Percentiles rank a stretch among this genome's conserved stretches.
Evolutionary conservation across 2,113 vertebrate species (phyloP).

Genomic region (Cyrtonyx montezumae): DNA sequence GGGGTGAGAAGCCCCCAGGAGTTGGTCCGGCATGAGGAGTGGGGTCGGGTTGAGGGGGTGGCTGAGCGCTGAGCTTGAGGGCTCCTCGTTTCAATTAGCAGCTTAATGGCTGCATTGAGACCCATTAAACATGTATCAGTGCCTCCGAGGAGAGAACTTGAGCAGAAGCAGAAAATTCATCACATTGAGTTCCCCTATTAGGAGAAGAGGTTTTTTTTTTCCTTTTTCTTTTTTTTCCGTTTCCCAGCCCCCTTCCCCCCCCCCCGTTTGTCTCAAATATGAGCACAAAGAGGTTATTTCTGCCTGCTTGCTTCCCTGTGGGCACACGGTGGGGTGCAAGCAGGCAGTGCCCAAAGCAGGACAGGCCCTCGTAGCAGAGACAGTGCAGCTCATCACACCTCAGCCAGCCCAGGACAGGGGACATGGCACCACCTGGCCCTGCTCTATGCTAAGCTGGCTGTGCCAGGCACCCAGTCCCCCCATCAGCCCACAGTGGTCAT

Average conservation of each 20-base stretch:
- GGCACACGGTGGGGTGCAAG: not conserved
- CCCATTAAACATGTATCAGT: constrained; percentile 43
- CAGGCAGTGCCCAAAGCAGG: not conserved
- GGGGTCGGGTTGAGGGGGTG: fast-evolving
- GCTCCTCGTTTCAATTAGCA: constrained; percentile 27
- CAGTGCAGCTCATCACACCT: not conserved
- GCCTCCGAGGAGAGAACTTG: constrained; percentile 5
- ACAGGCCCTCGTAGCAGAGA: not conserved
- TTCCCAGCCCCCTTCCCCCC: too few relatives aligned
- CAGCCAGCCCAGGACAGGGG: not conserved
- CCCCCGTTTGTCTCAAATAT: not conserved
- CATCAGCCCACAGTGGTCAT: fast-evolving
- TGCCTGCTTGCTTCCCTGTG: not conserved
- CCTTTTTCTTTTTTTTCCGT: too few relatives aligned
- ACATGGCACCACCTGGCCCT: fast-evolving
- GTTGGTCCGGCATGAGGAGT: not conserved
- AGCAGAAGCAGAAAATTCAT: constrained; percentile 42
- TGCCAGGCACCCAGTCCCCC: not conserved
- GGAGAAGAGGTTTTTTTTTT: not conserved
- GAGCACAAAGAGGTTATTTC: not conserved
- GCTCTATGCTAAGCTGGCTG: not conserved
- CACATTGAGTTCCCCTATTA: constrained; percentile 31
- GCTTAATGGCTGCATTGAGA: not conserved
- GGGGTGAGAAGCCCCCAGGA: not conserved
- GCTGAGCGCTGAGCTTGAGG: not conserved